phyloP scores from a whole-genome alignment of 2,113 vertebrate species.

The Tricholaema leucomelas region DNA sequence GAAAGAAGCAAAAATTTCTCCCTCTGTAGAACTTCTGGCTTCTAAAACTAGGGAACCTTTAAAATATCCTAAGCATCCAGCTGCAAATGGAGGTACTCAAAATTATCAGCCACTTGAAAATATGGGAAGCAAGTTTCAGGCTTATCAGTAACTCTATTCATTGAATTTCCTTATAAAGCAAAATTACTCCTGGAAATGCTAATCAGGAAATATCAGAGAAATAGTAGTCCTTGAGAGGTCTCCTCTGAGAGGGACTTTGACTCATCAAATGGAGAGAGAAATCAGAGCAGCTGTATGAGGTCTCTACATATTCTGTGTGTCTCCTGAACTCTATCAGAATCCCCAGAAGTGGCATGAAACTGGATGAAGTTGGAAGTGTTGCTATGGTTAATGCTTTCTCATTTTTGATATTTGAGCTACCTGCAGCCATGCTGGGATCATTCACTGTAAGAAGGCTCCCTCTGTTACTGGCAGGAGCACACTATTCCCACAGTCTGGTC shows the following conservation, averaged over 20 bases:
- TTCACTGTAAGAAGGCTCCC: not conserved
- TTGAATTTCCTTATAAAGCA: slow-evolving; percentile 30
- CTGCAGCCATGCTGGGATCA: not conserved
- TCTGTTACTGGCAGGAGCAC: not conserved
- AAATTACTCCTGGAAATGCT: slow-evolving; percentile 46
- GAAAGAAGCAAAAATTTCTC: not conserved
- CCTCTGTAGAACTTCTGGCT: not conserved
- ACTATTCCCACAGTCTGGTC: not conserved
- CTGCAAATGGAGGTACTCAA: slow-evolving; percentile 1
- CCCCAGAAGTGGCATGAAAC: not conserved
- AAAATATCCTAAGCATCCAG: not conserved
- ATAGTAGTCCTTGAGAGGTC: slow-evolving; percentile 1
- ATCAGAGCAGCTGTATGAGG: slow-evolving; percentile 16
- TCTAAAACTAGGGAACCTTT: not conserved
- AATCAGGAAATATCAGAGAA: slow-evolving; percentile 46
- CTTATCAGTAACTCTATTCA: slow-evolving; percentile 41
- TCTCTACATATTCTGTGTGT: not conserved
- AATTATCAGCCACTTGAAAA: slow-evolving; percentile 15
- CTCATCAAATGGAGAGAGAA: not conserved
- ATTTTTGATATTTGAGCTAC: not conserved
- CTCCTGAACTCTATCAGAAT: not conserved
- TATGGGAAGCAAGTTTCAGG: not conserved
- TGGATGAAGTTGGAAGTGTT: slow-evolving; percentile 2
- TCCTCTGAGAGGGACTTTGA: slow-evolving; percentile 1
- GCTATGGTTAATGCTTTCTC: not conserved